phyloP scores from a whole-genome alignment of 2,113 vertebrate genomes.

The Albula goreensis region DNA sequence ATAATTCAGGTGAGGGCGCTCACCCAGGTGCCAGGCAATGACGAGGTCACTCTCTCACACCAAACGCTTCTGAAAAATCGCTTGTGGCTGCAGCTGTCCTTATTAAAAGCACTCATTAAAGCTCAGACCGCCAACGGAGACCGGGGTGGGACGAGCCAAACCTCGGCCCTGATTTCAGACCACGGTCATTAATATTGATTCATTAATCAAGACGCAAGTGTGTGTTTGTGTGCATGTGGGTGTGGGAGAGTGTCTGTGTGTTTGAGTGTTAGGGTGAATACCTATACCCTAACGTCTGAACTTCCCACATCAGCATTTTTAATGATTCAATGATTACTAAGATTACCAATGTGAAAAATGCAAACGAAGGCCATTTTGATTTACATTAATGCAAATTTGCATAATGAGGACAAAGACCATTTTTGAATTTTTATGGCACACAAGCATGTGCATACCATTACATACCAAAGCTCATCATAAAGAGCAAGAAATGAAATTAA shows the following conservation, averaged over 20 bases:
- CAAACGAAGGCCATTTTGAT: not conserved
- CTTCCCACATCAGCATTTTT: not conserved
- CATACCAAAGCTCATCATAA: not conserved
- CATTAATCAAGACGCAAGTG: conserved; percentile 52
- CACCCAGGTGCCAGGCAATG: not conserved
- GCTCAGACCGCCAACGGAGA: conserved; percentile 34
- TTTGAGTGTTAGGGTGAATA: conserved; percentile 7
- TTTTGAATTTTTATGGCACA: not conserved
- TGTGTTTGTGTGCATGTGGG: conserved; percentile 14
- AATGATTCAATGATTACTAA: not conserved
- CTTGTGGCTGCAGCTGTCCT: conserved; percentile 17
- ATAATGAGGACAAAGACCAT: not conserved
- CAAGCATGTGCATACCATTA: not conserved
- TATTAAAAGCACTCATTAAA: conserved; percentile 53
- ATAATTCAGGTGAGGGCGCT: conserved; percentile 9
- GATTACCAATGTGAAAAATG: conserved; percentile 4
- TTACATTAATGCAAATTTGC: not conserved
- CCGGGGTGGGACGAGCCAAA: conserved; percentile 36
- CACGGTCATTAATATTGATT: conserved; percentile 54
- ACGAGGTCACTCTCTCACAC: not conserved
- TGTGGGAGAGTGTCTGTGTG: not conserved
- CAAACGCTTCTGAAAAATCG: conserved; percentile 13
- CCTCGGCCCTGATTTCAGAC: conserved; percentile 20
- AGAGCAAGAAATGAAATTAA: not conserved
- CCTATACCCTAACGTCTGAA: not conserved